Evolutionary conservation across 2,888 invertebrate species (phyloP), one percentile per base, ranked within the genome.

Genomic region (Noctua pronuba): DNA sequence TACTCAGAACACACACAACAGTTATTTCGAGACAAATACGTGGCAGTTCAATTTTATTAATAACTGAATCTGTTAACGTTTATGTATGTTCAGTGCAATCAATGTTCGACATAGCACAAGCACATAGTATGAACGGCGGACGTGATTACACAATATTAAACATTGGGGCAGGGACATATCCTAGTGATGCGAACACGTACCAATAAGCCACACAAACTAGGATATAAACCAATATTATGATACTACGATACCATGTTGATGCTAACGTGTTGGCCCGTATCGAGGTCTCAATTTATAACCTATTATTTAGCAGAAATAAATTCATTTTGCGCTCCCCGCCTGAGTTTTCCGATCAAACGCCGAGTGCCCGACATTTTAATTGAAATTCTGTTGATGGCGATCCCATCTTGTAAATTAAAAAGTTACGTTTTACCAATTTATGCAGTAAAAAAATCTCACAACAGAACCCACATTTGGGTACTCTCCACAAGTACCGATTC

Each of bases 291-390:
- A 88, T 84, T 80, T 86, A 85, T 78, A 79, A 78, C 73, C 75
- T 72, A 84, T 79, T 86, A 85, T 80, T 70, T 77, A 81, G 66
- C 52, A 83, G 74, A 81, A 84, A 86, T 85, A 88, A 80, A 84
- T 87, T 87, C 64, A 75, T 73, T 81, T 77, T 31, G 81, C 73
- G 62, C 64, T 75, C 60, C 74, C 74, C 71, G 68, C 80, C 31
- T 49, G 77, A 80, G 66, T 82, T 86, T 83, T 52, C 77, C 83
- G 73, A 81, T 79, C 79, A 80, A 80, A 79, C 80, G 82, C 80
- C 73, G 79, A 82, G 67, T 82, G 84, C 77, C 84, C 88, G 88
- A 90, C 89, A 89, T 90, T 92, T 93, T 92, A 92, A 93, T 93
- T 92, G 92, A 92, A 92, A 88, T 91, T 89, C 83, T 87, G 80